phyloP scores from a whole-genome alignment of 2,113 vertebrate species.

The Bufo bufo region DNA sequence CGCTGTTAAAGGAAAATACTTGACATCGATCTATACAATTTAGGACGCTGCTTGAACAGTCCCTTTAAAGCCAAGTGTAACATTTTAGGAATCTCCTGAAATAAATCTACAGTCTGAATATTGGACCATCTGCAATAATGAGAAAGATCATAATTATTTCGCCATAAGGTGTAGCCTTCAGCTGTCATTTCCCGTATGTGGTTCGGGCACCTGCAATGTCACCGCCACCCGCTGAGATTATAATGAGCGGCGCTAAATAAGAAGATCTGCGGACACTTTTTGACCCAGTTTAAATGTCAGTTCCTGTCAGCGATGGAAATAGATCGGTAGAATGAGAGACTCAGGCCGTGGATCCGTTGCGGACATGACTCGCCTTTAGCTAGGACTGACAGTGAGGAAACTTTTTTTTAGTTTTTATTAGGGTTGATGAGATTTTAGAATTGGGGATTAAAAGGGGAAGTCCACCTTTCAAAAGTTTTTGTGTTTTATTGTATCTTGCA shows the following conservation, averaged over 20 bases:
- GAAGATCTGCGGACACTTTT: conserved; percentile 29
- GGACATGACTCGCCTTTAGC: background rate
- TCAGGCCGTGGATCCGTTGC: background rate
- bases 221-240: background rate
- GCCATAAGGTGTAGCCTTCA: conserved; percentile 14
- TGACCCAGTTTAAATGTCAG: conserved; percentile 32
- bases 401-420: background rate
- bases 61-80: background rate
- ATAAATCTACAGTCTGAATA: background rate
- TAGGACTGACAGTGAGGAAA: background rate
- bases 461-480: background rate
- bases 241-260: conserved; percentile 19
- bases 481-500: too few relatives aligned
- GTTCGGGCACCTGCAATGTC: background rate
- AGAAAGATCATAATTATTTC: background rate
- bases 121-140: conserved; percentile 2
- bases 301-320: conserved; percentile 7
- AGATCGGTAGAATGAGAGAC: background rate
- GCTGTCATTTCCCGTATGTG: background rate
- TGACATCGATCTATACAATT: background rate
- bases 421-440: background rate
- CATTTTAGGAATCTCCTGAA: background rate
- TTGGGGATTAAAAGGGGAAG: background rate
- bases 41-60: background rate
- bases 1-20: too few relatives aligned